Base-by-base conservation (phyloP, 1,140 invertebrate genomes). In the Philotrypesis tridentata region DNA sequence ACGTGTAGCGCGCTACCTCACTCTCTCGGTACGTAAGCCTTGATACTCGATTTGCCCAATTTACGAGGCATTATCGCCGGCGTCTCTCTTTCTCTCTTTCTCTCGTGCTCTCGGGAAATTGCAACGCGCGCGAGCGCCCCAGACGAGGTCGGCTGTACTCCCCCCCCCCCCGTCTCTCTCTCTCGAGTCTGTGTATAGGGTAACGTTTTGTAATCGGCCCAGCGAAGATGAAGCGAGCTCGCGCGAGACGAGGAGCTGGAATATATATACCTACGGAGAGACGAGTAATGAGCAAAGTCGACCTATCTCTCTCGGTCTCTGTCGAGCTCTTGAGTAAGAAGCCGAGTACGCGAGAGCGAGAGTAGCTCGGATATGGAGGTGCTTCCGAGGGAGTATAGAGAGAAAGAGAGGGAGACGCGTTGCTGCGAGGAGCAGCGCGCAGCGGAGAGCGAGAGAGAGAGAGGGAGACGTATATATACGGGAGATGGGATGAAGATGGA, bases 401-500 rank as follows among this genome's bases (percentile, higher is more conserved):
- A 68, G 67, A 82, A 68, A 40, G 68, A 43, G 77, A 37, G 37
- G 21, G 43, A 37, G 12, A 48, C 33, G 33, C 12, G 23, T 21
- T n/a, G 48, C 21, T n/a, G n/a, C n/a, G n/a, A 29, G 27, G 17
- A 65, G 60, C 23, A 55, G 17, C 23, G 31, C 33, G 43, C 27
- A 23, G 7, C 21, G 48, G 37, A 63, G 25, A 60, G 55, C 5
- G 55, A 60, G 14, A 60, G 33, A 37, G 33, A 63, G 25, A 25
- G 61, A 27, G 4, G 23, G 1, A 23, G 3, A 11, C 7, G 17
- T 60, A n/a, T 63, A 37, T 61, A 67, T 67, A 29, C 12, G 27
- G 21, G 21, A 82, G 80, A 76, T 77, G 75, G 27, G 48, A 80
- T 60, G 77, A 72, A 80, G 76, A 76, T 79, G 78, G 80, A 82